A percentile compares a stretch with the other conserved stretches of the same genome.
Evolutionary conservation across 2,797 vertebrate species (phyloP).

Genomic region (Muraenolepis orangiensis): DNA sequence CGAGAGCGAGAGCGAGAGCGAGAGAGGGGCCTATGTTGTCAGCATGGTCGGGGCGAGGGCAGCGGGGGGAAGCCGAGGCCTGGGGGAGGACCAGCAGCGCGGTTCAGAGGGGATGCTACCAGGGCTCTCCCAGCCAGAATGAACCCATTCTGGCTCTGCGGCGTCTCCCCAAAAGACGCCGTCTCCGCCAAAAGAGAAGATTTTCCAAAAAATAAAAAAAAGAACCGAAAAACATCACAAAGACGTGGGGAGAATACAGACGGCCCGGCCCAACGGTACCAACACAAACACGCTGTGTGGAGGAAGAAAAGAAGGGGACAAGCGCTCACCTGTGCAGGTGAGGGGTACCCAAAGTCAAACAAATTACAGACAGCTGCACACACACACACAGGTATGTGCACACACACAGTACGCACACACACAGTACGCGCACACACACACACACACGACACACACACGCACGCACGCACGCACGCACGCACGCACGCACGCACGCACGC

Average conservation of each 20-base stretch:
- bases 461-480: background rate
- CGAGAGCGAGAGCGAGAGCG: background rate
- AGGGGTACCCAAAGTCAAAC: background rate
- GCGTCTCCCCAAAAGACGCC: no score
- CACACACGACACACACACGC: background rate
- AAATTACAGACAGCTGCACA: background rate
- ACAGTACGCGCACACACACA: background rate
- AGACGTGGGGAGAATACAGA: conserved; percentile 43
- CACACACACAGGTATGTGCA: background rate
- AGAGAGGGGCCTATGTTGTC: background rate
- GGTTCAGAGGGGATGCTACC: conserved; percentile 52
- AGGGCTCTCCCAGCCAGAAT: conserved; percentile 38
- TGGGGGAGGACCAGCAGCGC: conserved; percentile 51
- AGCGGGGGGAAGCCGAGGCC: conserved; percentile 25
- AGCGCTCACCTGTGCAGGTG: background rate
- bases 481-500: background rate
- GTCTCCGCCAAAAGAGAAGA: conserved; percentile 14
- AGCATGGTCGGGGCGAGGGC: conserved; percentile 40
- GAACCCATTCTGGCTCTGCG: conserved; percentile 30
- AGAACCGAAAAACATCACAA: no score
- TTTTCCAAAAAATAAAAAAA: background rate
- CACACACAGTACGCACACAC: background rate
- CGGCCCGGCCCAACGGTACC: conserved; percentile 39
- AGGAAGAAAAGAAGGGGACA: conserved; percentile 8
- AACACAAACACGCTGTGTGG: conserved; percentile 16